A percentile compares a stretch with the other conserved stretches of the same genome.
phyloP scores from a whole-genome alignment of 1,140 invertebrate species.

The Parapsyche elsis region DNA sequence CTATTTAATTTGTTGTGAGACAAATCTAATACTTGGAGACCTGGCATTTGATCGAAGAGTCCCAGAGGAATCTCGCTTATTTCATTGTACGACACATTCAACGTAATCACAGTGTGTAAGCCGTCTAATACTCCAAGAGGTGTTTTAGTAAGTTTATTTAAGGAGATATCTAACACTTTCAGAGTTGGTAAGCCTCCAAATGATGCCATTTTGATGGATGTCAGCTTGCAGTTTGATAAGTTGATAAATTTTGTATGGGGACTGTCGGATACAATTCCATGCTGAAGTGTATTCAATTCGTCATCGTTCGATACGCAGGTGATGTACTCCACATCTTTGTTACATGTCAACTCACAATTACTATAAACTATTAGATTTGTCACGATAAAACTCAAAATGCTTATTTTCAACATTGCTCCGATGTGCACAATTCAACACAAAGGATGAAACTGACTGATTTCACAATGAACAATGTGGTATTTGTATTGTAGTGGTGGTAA shows the following conservation, averaged over 20 bases:
- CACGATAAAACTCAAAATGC: too few relatives aligned
- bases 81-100: conserved; percentile 45
- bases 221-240: conserved; percentile 34
- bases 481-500: too few relatives aligned
- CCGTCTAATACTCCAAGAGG: conserved; percentile 37
- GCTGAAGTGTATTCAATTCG: conserved; percentile 8
- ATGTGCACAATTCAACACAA: too few relatives aligned
- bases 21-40: conserved; percentile 43
- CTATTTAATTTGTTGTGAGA: conserved; percentile 44
- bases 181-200: conserved; percentile 40
- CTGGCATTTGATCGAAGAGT: conserved; percentile 45
- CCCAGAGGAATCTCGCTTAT: conserved; percentile 36
- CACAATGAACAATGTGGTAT: too few relatives aligned
- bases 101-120: conserved; percentile 33
- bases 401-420: too few relatives aligned
- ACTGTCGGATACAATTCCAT: conserved; percentile 40
- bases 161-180: conserved; percentile 44
- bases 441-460: too few relatives aligned
- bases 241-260: conserved; percentile 9
- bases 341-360: too few relatives aligned
- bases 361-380: too few relatives aligned
- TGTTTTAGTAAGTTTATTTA: conserved; percentile 16
- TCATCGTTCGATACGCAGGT: conserved; percentile 16
- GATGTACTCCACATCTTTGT: too few relatives aligned
- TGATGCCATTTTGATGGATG: conserved; percentile 25